Evolutionary conservation across 2,888 invertebrate genomes (phyloP), one percentile per base, ranked within the genome.

Genomic region (Notodonta dromedarius): DNA sequence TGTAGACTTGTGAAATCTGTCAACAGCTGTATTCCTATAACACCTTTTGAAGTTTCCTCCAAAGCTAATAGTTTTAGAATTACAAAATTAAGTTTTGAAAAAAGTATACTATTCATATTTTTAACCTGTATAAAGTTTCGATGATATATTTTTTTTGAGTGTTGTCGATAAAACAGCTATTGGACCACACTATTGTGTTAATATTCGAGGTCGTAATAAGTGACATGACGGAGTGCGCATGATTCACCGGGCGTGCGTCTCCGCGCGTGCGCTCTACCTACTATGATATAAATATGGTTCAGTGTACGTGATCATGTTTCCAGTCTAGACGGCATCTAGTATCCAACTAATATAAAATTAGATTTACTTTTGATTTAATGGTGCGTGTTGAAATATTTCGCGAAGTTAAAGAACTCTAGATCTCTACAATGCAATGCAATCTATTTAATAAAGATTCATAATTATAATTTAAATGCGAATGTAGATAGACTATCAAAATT

Each of bases 141-240:
- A 35, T 35, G 6, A 46, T 46, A 24, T 46, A 11, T n/a, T 3
- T n/a, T 46, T 46, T n/a, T 46, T 5, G 46, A 46, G 5, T 52
- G 2, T 32, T 78, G 79, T 85, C 84, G 85, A 86, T 74, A 81
- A 62, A 58, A 24, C 57, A 66, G 53, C 44, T 64, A 40, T 24
- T 40, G 60, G 48, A 39, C 63, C 60, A 77, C 82, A 78, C 88
- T 91, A 84, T 16, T 35, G 74, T 69, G 68, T 71, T 78, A 79
- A 77, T 80, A 84, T 87, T 87, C 86, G 91, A 89, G 90, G 89
- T 88, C 89, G 79, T 78, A 83, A 80, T 83, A 84, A 81, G 80
- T 84, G 90, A 88, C 89, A 88, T 86, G 88, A 86, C 82, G 83
- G 73, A 83, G 87, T 84, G 85, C 82, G 84, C 81, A 85, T 91